Conservation (phyloP, 2,888 invertebrate genomes). For the Synergus japonicus region DNA sequence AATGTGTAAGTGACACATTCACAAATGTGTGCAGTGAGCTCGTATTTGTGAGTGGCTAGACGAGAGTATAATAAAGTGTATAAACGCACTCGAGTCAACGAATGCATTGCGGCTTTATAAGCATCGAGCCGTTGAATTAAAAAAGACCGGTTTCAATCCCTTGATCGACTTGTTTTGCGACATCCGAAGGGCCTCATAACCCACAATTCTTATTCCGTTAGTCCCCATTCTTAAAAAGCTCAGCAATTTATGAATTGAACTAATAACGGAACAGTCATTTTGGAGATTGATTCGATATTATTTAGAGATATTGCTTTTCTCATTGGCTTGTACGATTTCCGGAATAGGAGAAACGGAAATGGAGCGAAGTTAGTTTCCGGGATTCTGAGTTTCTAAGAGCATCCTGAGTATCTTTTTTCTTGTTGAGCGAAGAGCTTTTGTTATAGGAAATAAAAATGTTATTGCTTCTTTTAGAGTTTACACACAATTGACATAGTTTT, state of each 20-base stretch:
- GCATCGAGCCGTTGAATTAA: background rate
- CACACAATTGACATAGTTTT: conserved; percentile 49
- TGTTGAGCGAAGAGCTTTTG: background rate
- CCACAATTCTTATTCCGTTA: conserved; percentile 19
- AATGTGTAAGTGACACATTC: conserved; percentile 3
- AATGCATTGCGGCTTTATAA: background rate
- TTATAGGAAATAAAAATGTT: background rate
- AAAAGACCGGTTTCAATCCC: conserved; percentile 29
- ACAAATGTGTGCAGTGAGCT: background rate
- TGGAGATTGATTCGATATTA: background rate
- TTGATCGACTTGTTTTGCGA: conserved; percentile 28
- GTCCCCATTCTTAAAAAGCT: conserved; percentile 8
- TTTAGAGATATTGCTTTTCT: background rate
- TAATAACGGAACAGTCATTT: background rate
- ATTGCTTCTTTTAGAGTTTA: conserved; percentile 35
- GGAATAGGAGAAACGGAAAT: background rate
- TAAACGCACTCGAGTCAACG: conserved; percentile 15
- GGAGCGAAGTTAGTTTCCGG: background rate
- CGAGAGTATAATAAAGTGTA: conserved; percentile 26
- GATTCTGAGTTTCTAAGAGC: background rate
- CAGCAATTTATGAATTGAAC: background rate
- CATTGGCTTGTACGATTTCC: background rate
- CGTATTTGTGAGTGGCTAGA: conserved; percentile 8
- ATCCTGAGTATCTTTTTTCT: background rate
- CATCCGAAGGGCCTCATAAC: conserved; percentile 20